Conservation (phyloP, 1,140 invertebrate genomes). For the Elymnias hypermnestra region DNA sequence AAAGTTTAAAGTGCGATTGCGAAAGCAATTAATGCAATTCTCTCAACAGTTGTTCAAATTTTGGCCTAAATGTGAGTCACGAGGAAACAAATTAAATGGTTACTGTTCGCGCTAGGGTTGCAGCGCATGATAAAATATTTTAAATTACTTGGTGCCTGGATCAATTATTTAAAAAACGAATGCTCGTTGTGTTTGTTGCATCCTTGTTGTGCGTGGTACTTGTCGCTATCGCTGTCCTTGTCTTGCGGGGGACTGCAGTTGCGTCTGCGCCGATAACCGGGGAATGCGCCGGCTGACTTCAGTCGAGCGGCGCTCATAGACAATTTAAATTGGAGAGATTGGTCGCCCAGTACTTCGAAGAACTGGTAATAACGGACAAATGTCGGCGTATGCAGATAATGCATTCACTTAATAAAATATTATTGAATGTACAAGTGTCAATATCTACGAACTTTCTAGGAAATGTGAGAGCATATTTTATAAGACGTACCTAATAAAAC, state of each 20-base stretch:
- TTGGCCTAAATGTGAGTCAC: constrained; percentile 44
- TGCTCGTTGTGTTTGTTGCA: constrained; percentile 39
- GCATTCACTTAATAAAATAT: constrained; percentile 29
- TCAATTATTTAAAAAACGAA: constrained; percentile 73
- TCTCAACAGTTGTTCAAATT: constrained; percentile 37
- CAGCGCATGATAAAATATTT: constrained; percentile 62
- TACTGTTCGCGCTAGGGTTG: constrained; percentile 62
- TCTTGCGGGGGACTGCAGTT: constrained; percentile 36
- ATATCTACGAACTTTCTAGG: constrained; percentile 38
- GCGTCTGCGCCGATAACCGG: constrained; percentile 62
- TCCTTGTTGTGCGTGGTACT: constrained; percentile 56
- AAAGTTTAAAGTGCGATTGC: constrained; percentile 14
- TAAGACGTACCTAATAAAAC: no score
- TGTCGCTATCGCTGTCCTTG: constrained; percentile 39
- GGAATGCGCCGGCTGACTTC: constrained; percentile 73
- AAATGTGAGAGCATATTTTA: no score
- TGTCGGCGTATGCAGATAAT: constrained; percentile 41
- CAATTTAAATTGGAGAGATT: constrained; percentile 75
- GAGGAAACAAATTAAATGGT: constrained; percentile 65
- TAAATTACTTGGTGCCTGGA: constrained; percentile 58
- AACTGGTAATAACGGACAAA: constrained; percentile 61
- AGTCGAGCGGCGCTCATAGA: constrained; percentile 70
- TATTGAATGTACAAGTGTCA: constrained; percentile 27
- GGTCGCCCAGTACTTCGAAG: constrained; percentile 54
- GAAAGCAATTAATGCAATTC: constrained; percentile 35